These are phyloP conservation scores for Syngnathoides biaculeatus DNA, from an alignment of 2,113 vertebrate genomes.

Conservation along the genomic window DNA sequence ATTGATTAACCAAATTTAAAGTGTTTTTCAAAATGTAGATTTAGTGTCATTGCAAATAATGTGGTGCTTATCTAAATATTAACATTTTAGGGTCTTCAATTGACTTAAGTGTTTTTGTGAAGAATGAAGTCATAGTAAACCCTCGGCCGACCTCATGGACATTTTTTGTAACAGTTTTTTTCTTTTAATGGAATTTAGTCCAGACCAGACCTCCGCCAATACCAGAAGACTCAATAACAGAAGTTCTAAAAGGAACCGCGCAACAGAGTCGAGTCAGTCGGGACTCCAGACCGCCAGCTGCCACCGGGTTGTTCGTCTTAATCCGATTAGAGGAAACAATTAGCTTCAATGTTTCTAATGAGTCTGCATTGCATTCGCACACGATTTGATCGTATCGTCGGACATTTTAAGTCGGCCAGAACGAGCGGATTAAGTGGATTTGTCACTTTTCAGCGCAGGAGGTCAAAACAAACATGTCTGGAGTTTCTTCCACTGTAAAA, in stretches of 20 bases:
- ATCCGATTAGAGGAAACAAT: constrained; percentile 35
- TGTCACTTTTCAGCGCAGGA: constrained; percentile 43
- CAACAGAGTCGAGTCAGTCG: neutral
- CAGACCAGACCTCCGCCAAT: no score
- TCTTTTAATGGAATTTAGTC: no score
- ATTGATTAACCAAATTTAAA: neutral
- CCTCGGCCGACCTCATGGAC: no score
- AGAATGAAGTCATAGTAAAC: no score
- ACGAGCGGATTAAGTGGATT: constrained; percentile 30
- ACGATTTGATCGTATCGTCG: neutral
- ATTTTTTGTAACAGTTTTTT: no score
- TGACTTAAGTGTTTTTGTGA: no score
- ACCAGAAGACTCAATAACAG: no score
- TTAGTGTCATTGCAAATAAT: neutral
- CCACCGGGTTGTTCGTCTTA: constrained; percentile 17
- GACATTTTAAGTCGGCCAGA: neutral
- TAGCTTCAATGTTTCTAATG: constrained; percentile 29
- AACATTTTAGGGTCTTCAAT: no score
- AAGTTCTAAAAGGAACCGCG: neutral
- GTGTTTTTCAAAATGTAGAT: neutral
- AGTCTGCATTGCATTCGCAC: constrained; percentile 7
- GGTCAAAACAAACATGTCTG: constrained; percentile 7
- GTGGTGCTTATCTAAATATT: no score
- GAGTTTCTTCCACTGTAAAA: neutral
- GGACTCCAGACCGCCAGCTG: neutral